Base-by-base conservation (phyloP, 2,113 vertebrate species). In the Numida meleagris region DNA sequence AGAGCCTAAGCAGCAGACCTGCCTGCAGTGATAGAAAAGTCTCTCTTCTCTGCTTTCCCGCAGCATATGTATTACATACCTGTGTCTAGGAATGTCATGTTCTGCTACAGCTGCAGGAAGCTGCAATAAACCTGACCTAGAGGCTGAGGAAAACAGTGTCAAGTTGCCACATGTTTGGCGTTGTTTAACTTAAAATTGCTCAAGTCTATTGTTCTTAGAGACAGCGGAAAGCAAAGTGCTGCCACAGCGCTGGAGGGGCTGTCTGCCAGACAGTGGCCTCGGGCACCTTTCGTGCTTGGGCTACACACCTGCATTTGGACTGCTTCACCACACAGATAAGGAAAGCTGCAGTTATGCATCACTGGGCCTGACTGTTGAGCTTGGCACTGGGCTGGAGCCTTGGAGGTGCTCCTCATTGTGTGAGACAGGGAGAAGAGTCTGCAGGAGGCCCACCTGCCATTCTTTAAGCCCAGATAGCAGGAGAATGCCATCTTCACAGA, bases 331-430 rank as follows among this genome's bases (percentile, higher is more conserved):
- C 66, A 78, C 82, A 57, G 46, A 53, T 67, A 59, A 51, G 25
- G 67, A 65, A 61, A 48, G 20, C 55, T 92, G 80, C 42, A 59
- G n/a, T 34, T 76, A 12, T 0, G 0, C 16, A 14, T 57, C 3
- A 4, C 59, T 45, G 67, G n/a, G 59, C 33, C 31, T 29, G 63
- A 3, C 29, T 42, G 71, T n/a, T 62, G 76, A 53, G 18, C 17
- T 27, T 20, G 12, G 43, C 8, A 1, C 33, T 5, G 29, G 33
- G 58, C 42, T 58, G 71, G 25, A 40, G 34, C 45, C 62, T 40
- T 20, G 68, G 59, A 58, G 11, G 27, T 90, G 82, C 62, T 88
- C 67, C 48, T 57, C 18, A 9, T 25, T 63, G n/a, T 53, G 36
- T 36, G 65, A 71, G 21, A 27, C 6, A 29, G 25, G 43, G 33